Conservation (phyloP, 2,113 vertebrate species). For the Anas platyrhynchos region DNA sequence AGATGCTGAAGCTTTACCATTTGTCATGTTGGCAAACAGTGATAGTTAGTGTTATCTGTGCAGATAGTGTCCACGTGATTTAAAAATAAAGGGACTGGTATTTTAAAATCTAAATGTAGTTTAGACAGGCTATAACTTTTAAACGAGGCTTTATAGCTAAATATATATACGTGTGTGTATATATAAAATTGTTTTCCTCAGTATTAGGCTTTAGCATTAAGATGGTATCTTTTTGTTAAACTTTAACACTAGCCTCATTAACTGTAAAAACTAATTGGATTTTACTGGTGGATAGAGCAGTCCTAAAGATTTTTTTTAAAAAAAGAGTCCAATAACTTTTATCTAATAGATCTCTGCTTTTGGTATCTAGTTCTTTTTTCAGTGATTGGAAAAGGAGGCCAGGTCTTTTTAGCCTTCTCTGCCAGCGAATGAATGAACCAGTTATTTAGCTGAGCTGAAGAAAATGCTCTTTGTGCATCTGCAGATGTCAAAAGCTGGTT, state of each 20-base stretch:
- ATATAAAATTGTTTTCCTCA: background rate
- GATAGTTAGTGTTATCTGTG: background rate
- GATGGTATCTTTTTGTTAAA: too few relatives aligned
- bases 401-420: background rate
- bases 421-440: background rate
- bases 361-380: background rate
- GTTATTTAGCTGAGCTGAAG: conserved; percentile 20
- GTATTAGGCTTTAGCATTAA: background rate
- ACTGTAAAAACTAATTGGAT: background rate
- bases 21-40: background rate
- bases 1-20: background rate
- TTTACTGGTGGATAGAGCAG: background rate
- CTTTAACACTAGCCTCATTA: too few relatives aligned
- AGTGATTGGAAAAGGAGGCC: background rate
- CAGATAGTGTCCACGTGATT: background rate
- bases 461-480: conserved; percentile 17
- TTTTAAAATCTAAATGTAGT: background rate
- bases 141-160: background rate
- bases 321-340: background rate
- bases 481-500: conserved; percentile 34
- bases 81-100: background rate
- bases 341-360: background rate
- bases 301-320: background rate
- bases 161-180: accelerated
- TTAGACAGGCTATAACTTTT: background rate